A percentile compares a stretch with the other conserved stretches of the same genome.
phyloP scores from a whole-genome alignment of 2,797 vertebrate species.

The Alcedo quadribrachys region DNA sequence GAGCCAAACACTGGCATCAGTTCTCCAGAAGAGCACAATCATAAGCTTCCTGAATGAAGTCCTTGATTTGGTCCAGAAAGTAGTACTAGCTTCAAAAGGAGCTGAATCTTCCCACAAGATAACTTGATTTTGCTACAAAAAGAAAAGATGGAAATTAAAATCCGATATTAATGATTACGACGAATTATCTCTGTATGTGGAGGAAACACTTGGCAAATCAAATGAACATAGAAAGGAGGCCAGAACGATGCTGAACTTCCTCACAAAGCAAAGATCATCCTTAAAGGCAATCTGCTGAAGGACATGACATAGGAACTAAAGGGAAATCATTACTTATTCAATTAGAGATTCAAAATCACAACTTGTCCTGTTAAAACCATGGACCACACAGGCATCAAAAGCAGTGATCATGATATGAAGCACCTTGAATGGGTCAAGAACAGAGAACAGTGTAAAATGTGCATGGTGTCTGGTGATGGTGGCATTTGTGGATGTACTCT shows the following conservation, averaged over 20 bases:
- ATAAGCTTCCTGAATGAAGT: background rate
- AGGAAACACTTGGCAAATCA: background rate
- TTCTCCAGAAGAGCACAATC: background rate
- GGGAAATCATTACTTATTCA: background rate
- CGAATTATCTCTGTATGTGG: background rate
- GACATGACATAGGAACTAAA: background rate
- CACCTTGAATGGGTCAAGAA: background rate
- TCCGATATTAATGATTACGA: background rate
- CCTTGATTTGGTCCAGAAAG: background rate
- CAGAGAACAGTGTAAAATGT: background rate
- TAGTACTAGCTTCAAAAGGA: background rate
- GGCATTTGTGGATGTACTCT: background rate
- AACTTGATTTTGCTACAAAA: background rate
- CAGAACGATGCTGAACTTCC: background rate
- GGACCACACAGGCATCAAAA: background rate
- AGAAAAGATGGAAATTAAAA: too few species aligned
- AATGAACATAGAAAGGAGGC: background rate
- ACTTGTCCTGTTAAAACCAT: background rate
- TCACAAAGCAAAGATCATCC: background rate
- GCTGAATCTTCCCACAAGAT: background rate
- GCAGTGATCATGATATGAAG: background rate
- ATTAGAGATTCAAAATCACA: background rate
- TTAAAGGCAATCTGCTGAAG: background rate
- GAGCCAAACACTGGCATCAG: rapidly evolving
- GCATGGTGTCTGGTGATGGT: background rate